Evolutionary conservation across 2,888 invertebrate species (phyloP).

Genomic region (Drosophila mulleri): DNA sequence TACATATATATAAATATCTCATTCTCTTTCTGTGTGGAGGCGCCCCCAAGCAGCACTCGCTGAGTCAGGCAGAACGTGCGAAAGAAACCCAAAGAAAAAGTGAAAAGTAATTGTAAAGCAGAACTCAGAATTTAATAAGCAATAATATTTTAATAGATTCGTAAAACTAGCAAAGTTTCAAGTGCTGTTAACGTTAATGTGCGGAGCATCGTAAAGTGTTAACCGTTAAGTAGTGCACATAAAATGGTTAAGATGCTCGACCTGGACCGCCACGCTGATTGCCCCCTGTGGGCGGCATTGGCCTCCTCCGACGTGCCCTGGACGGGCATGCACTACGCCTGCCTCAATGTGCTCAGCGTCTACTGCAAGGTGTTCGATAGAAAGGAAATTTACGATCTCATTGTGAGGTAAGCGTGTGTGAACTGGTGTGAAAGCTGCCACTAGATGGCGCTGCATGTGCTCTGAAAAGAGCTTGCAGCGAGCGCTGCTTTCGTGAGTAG

Average conservation of each 20-base stretch:
- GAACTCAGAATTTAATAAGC: constrained; percentile 28
- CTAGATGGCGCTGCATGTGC: constrained; percentile 46
- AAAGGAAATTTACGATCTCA: constrained; percentile 91
- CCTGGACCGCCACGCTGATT: constrained; percentile 88
- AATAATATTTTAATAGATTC: constrained; percentile 18
- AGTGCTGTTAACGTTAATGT: constrained; percentile 33
- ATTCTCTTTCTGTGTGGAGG: constrained; percentile 28
- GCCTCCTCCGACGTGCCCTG: constrained; percentile 87
- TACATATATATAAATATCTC: constrained; percentile 21
- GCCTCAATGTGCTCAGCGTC: constrained; percentile 92
- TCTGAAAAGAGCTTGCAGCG: constrained; percentile 35
- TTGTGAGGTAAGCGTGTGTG: constrained; percentile 88
- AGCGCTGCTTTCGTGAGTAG: constrained; percentile 7
- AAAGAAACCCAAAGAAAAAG: constrained; percentile 9
- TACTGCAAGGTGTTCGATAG: constrained; percentile 95
- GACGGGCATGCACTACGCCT: constrained; percentile 94
- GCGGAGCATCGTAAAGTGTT: constrained; percentile 31
- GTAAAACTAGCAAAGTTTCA: constrained; percentile 15
- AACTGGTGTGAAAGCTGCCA: constrained; percentile 42
- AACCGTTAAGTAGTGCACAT: constrained; percentile 41
- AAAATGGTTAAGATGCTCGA: constrained; percentile 87
- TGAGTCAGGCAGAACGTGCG: constrained; percentile 21
- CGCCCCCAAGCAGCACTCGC: constrained; percentile 29
- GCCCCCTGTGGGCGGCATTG: constrained; percentile 88
- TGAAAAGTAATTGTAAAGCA: constrained; percentile 23